Evolutionary conservation across 2,797 vertebrate genomes (phyloP), one percentile per base, ranked within the genome.

Genomic region (Malacoctenus gilli): DNA sequence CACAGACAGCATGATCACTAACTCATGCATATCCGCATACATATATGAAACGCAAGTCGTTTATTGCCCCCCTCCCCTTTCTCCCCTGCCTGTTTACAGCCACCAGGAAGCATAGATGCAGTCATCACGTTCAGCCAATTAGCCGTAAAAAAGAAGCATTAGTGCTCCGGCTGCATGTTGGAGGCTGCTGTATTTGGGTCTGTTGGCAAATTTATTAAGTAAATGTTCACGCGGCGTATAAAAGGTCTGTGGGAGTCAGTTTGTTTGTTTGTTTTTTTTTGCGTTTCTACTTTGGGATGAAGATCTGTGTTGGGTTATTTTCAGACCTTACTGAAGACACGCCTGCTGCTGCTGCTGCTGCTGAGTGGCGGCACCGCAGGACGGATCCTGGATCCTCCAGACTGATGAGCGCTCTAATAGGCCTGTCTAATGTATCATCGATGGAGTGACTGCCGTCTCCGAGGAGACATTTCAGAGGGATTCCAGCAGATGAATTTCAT

Each of bases 391-490:
- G 79, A 83, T 84, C 79, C 68, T 75, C n/a, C 69, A 71, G 81
- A 79, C 79, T 75, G 83, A 86, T 75, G 82, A 75, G 80, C 43
- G 54, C 15, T 59, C 75, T 79, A 82, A 87, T 77, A 76, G 75
- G 68, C 70, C 76, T 72, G 79, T 86, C 82, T 85, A 75, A 84
- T 83, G 79, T 77, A 77, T 86, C 83, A 84, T 80, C 72, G 74
- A 86, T 78, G 80, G 82, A 82, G 72, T 54, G 79, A 64, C 79
- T 79, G 73, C 59, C 47, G 59, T 81, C 82, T 77, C 80, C 0
- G 59, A 83, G 84, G 80, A 85, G 64, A 78, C 43, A 25, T 77
- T 84, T 86, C 79, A 52, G 64, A 74, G 68, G 74, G 83, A 84
- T 88, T 79, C 77, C 71, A 76, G 72, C 75, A 80, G 82, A 87